These are phyloP conservation scores for Antedon mediterranea DNA, from an alignment of 53 echinoderm and acorn worm genomes.

Conservation along the genomic window DNA sequence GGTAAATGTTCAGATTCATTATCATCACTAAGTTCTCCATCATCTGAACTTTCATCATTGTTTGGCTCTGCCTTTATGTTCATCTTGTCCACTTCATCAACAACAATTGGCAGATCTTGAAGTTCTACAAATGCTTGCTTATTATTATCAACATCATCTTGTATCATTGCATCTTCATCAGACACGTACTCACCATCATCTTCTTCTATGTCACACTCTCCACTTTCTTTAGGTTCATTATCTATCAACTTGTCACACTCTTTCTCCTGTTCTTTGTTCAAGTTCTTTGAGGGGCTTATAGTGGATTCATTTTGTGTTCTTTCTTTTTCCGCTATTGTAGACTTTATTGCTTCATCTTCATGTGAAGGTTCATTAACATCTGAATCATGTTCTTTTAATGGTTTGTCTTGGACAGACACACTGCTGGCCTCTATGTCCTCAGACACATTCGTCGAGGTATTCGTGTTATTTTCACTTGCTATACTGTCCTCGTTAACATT, in stretches of 20 bases:
- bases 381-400: background rate
- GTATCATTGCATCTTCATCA: background rate
- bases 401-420: too few species aligned
- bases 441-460: too few species aligned
- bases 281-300: background rate
- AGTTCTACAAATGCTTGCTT: background rate
- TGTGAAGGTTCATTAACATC: background rate
- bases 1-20: background rate
- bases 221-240: background rate
- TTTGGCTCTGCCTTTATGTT: background rate
- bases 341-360: background rate
- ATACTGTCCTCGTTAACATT: background rate
- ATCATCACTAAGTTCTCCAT: slow-evolving; percentile 20
- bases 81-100: background rate
- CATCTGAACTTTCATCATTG: slow-evolving; percentile 3
- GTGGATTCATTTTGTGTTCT: background rate
- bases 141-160: background rate
- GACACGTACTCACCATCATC: background rate
- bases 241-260: background rate
- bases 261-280: slow-evolving; percentile 7
- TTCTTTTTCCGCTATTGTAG: background rate
- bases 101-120: background rate
- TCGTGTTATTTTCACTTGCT: background rate
- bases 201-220: slow-evolving; percentile 2
- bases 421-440: too few species aligned